Percentiles rank a stretch among this genome's conserved stretches.
phyloP scores from a whole-genome alignment of 1,140 invertebrate genomes.

The Hetaerina americana region DNA sequence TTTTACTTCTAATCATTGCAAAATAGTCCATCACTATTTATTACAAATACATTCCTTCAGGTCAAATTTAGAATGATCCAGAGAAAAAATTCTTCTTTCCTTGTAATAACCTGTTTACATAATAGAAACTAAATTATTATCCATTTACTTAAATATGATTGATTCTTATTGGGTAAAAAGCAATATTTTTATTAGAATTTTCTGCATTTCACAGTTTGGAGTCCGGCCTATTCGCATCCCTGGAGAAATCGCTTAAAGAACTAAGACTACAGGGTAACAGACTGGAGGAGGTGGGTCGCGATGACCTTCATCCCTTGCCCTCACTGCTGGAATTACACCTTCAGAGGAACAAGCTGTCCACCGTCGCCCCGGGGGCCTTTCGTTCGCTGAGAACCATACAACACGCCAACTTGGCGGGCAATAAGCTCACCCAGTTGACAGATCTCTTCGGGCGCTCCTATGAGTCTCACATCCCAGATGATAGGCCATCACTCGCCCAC shows the following conservation, averaged over 20 bases:
- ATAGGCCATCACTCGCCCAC: neutral
- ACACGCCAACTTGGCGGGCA: slow-evolving; percentile 76
- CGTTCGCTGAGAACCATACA: slow-evolving; percentile 68
- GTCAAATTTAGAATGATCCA: too few species aligned
- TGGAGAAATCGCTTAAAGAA: slow-evolving; percentile 22
- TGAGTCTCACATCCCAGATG: neutral
- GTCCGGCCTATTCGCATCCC: neutral
- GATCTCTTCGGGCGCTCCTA: slow-evolving; percentile 56
- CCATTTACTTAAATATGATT: too few species aligned
- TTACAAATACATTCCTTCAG: too few species aligned
- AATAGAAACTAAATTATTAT: too few species aligned
- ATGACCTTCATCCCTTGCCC: slow-evolving; percentile 67
- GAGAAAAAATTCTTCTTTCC: too few species aligned
- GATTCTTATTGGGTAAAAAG: too few species aligned
- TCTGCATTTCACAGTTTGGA: neutral
- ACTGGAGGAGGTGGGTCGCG: slow-evolving; percentile 54
- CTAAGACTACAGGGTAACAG: slow-evolving; percentile 44
- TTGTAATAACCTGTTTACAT: too few species aligned
- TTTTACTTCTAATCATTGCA: too few species aligned
- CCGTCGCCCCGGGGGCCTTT: slow-evolving; percentile 71
- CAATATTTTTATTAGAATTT: too few species aligned
- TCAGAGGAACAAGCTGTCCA: slow-evolving; percentile 70
- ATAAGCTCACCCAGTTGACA: slow-evolving; percentile 58
- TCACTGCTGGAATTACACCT: slow-evolving; percentile 70
- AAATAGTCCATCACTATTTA: too few species aligned